Percentiles rank a stretch among this genome's conserved stretches.
Evolutionary conservation across 1,140 invertebrate genomes (phyloP).

Genomic region (Xylocopa sonorina): DNA sequence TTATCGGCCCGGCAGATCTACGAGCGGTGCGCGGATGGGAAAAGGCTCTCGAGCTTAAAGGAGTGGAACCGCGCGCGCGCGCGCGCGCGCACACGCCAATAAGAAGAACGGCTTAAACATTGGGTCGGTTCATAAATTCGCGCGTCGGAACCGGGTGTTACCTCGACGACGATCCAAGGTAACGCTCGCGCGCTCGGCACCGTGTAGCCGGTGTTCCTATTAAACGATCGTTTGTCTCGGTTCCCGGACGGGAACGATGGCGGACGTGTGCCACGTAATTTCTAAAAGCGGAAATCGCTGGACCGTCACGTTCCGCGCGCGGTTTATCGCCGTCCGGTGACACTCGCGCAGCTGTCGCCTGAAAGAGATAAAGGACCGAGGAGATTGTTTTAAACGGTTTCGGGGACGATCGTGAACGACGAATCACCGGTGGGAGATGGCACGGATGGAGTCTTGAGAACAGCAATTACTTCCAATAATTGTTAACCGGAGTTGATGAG

Average conservation of each 20-base stretch:
- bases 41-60: constrained; percentile 21
- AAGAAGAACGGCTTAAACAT: not conserved
- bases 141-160: not conserved
- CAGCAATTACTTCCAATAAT: constrained; percentile 19
- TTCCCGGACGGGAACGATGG: too few relatives aligned
- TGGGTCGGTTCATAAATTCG: constrained; percentile 6
- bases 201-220: not conserved
- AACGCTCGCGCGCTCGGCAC: constrained; percentile 3
- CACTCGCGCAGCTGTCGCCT: constrained; percentile 3
- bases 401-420: not conserved
- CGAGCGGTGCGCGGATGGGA: constrained; percentile 35
- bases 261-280: constrained; percentile 7
- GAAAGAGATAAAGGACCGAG: constrained; percentile 11
- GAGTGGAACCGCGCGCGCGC: too few relatives aligned
- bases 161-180: not conserved
- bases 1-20: constrained; percentile 51
- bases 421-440: not conserved
- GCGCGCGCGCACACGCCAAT: not conserved
- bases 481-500: not conserved
- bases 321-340: constrained; percentile 13
- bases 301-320: constrained; percentile 19
- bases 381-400: constrained; percentile 1
- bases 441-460: not conserved
- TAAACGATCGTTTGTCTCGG: constrained; percentile 9
- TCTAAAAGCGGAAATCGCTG: constrained; percentile 25